Evolutionary conservation across 2,113 vertebrate genomes (phyloP).

Genomic region (Numenius arquata): DNA sequence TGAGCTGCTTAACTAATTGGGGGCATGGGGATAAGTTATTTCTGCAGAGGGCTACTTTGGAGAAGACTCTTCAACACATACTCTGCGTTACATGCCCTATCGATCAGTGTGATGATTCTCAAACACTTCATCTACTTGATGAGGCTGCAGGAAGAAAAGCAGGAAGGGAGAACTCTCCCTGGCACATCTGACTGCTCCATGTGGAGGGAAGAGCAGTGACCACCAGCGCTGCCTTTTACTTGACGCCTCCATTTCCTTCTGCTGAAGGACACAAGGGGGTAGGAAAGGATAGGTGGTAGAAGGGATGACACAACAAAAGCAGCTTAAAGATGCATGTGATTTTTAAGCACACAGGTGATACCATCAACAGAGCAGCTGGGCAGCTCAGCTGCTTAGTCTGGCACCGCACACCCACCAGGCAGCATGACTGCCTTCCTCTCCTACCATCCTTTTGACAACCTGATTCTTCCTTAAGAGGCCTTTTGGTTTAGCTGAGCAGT

Average conservation of each 20-base stretch:
- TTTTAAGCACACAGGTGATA: neutral
- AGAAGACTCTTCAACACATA: neutral
- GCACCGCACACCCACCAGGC: neutral
- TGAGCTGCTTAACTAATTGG: neutral
- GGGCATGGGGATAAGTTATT: neutral
- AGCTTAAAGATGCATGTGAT: neutral
- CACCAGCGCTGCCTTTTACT: neutral
- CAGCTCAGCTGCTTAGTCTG: neutral
- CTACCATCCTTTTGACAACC: neutral
- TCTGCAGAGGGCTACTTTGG: neutral
- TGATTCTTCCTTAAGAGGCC: neutral
- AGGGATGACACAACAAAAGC: neutral
- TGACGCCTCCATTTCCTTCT: neutral
- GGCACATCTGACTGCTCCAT: accelerated
- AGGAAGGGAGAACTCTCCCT: neutral
- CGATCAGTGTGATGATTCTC: neutral
- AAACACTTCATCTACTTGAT: neutral
- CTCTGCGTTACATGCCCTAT: no score
- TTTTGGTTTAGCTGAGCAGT: neutral
- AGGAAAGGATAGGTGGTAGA: neutral
- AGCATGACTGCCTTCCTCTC: accelerated
- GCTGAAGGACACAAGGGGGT: neutral
- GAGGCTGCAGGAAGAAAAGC: neutral
- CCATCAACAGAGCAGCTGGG: neutral
- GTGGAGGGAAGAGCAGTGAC: neutral